Evolutionary conservation across 2,113 vertebrate genomes (phyloP).

Genomic region (Melanerpes aurifrons): DNA sequence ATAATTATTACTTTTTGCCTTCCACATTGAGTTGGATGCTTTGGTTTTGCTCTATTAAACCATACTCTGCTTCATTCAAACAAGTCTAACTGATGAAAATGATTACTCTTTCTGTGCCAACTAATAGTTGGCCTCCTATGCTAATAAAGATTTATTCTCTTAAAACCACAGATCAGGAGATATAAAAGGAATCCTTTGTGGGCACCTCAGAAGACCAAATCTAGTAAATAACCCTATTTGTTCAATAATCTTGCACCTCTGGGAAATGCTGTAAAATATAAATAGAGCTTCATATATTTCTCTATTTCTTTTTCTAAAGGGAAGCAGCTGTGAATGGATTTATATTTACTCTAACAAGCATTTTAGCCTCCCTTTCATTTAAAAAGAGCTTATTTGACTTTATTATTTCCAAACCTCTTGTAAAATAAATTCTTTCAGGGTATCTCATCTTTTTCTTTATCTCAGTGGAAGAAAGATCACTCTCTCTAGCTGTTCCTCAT

Average conservation of each 20-base stretch:
- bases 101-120: background rate
- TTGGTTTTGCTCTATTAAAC: background rate
- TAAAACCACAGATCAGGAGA: background rate
- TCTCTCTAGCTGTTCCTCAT: slow-evolving; percentile 34
- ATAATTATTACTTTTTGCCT: background rate
- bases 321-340: slow-evolving; percentile 18
- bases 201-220: background rate
- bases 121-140: background rate
- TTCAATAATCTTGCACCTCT: background rate
- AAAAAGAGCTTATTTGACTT: slow-evolving; percentile 27
- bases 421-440: slow-evolving; percentile 10
- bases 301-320: slow-evolving; percentile 6
- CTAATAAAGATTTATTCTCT: background rate
- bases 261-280: slow-evolving; percentile 16
- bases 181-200: background rate
- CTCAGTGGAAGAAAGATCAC: background rate
- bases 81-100: background rate
- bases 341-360: slow-evolving; percentile 27
- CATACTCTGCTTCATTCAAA: background rate
- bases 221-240: slow-evolving; percentile 14
- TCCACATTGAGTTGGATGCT: background rate
- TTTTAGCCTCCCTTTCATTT: slow-evolving; percentile 27
- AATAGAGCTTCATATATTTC: background rate
- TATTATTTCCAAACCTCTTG: slow-evolving; percentile 22
- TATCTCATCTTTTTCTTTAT: slow-evolving; percentile 26